These are phyloP conservation scores for Cephalopachus bancanus DNA, from an alignment of 2,797 vertebrate species.

Conservation along the genomic window DNA sequence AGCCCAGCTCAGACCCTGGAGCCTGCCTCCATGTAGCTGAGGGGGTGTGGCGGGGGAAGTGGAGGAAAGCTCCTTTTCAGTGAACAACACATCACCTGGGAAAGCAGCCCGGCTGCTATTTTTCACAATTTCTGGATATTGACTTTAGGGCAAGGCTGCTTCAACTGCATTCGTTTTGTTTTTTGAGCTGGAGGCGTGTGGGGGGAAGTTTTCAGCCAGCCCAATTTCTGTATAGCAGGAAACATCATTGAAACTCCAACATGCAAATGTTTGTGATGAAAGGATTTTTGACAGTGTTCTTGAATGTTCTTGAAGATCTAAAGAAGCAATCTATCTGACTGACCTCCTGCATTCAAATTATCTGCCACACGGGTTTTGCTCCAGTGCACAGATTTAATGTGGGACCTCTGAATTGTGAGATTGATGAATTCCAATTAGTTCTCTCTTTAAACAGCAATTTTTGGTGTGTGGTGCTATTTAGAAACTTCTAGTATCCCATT, in stretches of 20 bases:
- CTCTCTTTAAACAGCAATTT: conserved; percentile 67
- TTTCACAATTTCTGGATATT: neutral
- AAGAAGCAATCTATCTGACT: neutral
- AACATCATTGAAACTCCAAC: neutral
- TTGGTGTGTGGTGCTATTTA: conserved; percentile 48
- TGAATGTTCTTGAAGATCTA: conserved; percentile 51
- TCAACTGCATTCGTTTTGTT: neutral
- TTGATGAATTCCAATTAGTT: conserved; percentile 70
- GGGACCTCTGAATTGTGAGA: neutral
- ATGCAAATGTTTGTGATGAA: neutral
- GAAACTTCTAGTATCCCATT: conserved; percentile 70
- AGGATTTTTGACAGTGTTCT: neutral
- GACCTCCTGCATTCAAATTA: neutral
- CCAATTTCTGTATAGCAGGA: neutral
- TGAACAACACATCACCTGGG: neutral
- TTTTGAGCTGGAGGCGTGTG: neutral
- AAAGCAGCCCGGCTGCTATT: neutral
- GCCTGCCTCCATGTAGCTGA: neutral
- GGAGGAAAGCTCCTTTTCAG: neutral
- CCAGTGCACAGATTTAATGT: conserved; percentile 51
- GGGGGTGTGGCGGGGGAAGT: too few species aligned
- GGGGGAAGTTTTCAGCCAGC: neutral
- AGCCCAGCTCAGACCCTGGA: neutral
- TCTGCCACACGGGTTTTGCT: neutral
- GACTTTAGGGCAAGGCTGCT: neutral